Conservation (phyloP, 2,888 invertebrate genomes). For the Strigamia crassipes region DNA sequence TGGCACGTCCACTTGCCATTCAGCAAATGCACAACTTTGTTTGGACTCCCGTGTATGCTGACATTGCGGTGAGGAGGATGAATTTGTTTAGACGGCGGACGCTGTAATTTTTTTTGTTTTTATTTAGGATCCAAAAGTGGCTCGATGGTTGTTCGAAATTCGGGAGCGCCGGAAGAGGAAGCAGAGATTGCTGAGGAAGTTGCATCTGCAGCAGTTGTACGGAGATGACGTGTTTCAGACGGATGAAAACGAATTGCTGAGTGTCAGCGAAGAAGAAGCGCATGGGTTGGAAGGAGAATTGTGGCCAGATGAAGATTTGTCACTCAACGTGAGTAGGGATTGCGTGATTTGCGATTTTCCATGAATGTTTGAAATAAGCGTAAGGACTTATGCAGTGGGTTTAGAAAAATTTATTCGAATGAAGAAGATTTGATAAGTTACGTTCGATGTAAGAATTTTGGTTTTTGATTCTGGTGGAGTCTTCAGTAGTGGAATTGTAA, state of each 20-base stretch:
- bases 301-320: background rate
- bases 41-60: slow-evolving; percentile 97
- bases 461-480: too few relatives aligned
- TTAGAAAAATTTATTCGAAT: too few relatives aligned
- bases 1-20: slow-evolving; percentile 93
- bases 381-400: too few relatives aligned
- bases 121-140: slow-evolving; percentile 81
- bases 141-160: slow-evolving; percentile 87
- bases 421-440: too few relatives aligned
- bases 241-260: slow-evolving; percentile 34
- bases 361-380: too few relatives aligned
- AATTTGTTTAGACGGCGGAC: background rate
- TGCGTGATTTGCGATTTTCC: too few relatives aligned
- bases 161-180: slow-evolving; percentile 79
- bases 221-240: background rate
- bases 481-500: too few relatives aligned
- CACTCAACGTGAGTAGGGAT: background rate
- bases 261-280: slow-evolving; percentile 21
- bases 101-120: background rate
- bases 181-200: slow-evolving; percentile 61
- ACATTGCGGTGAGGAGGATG: slow-evolving; percentile 74
- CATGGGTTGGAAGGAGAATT: slow-evolving; percentile 7
- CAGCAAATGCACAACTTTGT: slow-evolving; percentile 81
- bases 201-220: slow-evolving; percentile 34
- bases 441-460: too few relatives aligned